Percentiles rank a stretch among this genome's conserved stretches.
Conservation (phyloP, 35 echinoderm and acorn worm genomes). For the Heliocidaris tuberculata region DNA sequence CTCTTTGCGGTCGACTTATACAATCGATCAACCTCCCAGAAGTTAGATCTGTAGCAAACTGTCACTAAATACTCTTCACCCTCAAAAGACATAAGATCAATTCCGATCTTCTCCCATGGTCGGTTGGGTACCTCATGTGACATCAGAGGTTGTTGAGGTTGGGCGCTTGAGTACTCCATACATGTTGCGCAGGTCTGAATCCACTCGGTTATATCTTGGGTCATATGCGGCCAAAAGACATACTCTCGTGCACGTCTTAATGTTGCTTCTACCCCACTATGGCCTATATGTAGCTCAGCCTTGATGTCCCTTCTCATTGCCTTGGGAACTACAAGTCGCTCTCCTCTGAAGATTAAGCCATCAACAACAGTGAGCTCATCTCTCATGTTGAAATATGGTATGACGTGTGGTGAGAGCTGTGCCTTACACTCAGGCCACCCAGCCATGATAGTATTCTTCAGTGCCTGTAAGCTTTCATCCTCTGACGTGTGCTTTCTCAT, state of each 20-base stretch:
- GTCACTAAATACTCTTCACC: neutral
- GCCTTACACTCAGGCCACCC: slow-evolving; percentile 52
- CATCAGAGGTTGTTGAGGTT: too few species aligned
- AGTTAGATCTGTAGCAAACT: neutral
- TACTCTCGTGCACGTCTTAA: slow-evolving; percentile 48
- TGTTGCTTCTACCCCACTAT: slow-evolving; percentile 57
- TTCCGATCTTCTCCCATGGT: slow-evolving; percentile 66
- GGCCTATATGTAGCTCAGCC: slow-evolving; percentile 55
- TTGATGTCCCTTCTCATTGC: slow-evolving; percentile 1
- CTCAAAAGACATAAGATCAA: slow-evolving; percentile 49
- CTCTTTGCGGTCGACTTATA: neutral
- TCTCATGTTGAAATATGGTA: slow-evolving; percentile 48
- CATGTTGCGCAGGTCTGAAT: too few species aligned
- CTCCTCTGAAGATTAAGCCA: too few species aligned
- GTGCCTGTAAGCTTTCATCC: slow-evolving; percentile 45
- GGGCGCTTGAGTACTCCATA: too few species aligned
- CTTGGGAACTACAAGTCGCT: too few species aligned
- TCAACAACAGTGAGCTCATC: too few species aligned
- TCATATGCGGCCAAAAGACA: slow-evolving; percentile 74
- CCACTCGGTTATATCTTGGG: neutral
- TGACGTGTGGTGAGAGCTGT: neutral
- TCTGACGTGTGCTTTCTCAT: neutral
- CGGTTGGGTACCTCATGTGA: slow-evolving; percentile 47
- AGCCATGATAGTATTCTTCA: slow-evolving; percentile 31
- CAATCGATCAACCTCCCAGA: neutral